Evolutionary conservation across 2,888 invertebrate genomes (phyloP).

Genomic region (Tiphia femorata): DNA sequence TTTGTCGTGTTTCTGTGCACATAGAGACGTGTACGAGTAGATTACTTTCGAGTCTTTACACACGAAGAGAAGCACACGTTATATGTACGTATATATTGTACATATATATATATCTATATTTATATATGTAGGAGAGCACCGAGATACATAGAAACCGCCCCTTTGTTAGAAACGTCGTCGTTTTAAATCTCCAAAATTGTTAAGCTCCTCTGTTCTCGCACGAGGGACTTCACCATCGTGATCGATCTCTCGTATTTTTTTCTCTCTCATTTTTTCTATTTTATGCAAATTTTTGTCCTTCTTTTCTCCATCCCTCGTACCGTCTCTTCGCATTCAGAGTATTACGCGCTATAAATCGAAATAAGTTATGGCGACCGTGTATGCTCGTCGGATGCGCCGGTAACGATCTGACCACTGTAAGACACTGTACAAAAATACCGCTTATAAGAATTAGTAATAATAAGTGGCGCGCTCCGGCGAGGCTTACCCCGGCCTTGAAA

Average conservation of each 20-base stretch:
- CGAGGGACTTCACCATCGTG: too few relatives aligned
- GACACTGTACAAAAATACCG: constrained; percentile 67
- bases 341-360: constrained; percentile 39
- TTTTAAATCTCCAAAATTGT: too few relatives aligned
- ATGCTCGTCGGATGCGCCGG: constrained; percentile 57
- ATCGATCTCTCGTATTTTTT: too few relatives aligned
- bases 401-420: constrained; percentile 60
- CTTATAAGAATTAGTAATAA: constrained; percentile 55
- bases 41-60: constrained; percentile 2
- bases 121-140: neutral
- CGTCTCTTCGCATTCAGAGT: constrained; percentile 35
- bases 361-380: constrained; percentile 21
- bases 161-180: neutral
- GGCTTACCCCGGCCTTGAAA: constrained; percentile 45
- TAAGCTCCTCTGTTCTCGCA: neutral
- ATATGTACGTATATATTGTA: neutral
- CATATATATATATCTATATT: neutral
- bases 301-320: too few relatives aligned
- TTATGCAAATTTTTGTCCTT: too few relatives aligned
- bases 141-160: neutral
- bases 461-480: constrained; percentile 54
- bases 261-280: too few relatives aligned
- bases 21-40: neutral
- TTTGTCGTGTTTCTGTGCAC: neutral
- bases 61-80: constrained; percentile 2